A percentile compares a stretch with the other conserved stretches of the same genome.
These are phyloP conservation scores for Camptogramma bilineatum DNA, from an alignment of 2,888 invertebrate genomes.

Conservation along the genomic window DNA sequence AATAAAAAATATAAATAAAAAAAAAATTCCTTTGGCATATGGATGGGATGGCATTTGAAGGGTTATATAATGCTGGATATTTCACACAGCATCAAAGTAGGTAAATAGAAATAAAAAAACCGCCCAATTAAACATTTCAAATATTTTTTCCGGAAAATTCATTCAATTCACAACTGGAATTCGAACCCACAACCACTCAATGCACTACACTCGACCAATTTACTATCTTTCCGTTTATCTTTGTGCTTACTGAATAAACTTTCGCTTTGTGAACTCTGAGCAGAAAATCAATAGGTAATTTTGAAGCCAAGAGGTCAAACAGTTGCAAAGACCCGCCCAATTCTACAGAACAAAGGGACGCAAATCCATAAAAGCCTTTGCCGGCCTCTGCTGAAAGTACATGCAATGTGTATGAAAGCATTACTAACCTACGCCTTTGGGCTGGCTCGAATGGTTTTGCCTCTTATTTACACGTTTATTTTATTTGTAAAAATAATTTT, in stretches of 20 bases:
- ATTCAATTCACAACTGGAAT: background rate
- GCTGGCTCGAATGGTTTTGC: background rate
- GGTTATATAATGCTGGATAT: too few species aligned
- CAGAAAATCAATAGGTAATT: slow-evolving; percentile 22
- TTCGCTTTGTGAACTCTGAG: slow-evolving; percentile 2
- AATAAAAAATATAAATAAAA: too few species aligned
- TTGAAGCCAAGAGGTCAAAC: slow-evolving; percentile 13
- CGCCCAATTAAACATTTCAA: too few species aligned
- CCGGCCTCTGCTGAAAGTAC: background rate
- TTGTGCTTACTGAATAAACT: background rate
- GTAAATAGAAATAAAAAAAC: too few species aligned
- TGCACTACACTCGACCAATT: background rate
- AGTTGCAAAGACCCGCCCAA: slow-evolving; percentile 11
- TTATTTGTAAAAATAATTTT: too few species aligned
- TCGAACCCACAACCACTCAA: background rate
- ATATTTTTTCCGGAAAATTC: too few species aligned
- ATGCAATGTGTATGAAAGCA: background rate
- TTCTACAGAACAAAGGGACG: slow-evolving; percentile 2
- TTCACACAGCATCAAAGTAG: too few species aligned
- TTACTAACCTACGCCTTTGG: background rate
- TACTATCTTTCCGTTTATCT: background rate
- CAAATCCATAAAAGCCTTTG: background rate
- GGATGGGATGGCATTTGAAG: too few species aligned
- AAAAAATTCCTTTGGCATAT: too few species aligned
- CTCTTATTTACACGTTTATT: too few species aligned